Evolutionary conservation across 2,797 vertebrate species (phyloP).

Genomic region (Lutjanus campechanus): DNA sequence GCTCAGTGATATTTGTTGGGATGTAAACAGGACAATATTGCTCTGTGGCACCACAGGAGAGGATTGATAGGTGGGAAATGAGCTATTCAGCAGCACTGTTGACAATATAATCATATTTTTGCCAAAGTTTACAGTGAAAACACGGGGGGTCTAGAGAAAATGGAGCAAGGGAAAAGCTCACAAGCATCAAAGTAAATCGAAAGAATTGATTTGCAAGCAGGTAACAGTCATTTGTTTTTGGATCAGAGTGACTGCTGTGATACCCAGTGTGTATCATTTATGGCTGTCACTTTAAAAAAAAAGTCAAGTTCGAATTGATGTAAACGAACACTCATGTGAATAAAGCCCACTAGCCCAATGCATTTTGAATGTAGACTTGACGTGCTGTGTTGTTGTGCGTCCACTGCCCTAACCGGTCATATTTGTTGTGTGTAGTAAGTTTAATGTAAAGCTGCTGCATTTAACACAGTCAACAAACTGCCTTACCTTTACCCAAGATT

Average conservation of each 20-base stretch:
- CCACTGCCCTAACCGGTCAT: neutral
- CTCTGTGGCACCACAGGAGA: slow-evolving; percentile 20
- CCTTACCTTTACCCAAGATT: neutral
- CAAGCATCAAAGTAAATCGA: slow-evolving; percentile 16
- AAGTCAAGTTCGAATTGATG: neutral
- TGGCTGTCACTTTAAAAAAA: neutral
- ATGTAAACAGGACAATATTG: slow-evolving; percentile 39
- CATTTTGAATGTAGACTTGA: neutral
- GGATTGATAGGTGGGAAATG: slow-evolving; percentile 38
- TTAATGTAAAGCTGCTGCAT: neutral
- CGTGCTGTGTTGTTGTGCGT: neutral
- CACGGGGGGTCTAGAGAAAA: slow-evolving; percentile 2
- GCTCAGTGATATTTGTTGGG: slow-evolving; percentile 4
- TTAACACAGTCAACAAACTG: neutral
- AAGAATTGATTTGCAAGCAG: slow-evolving; percentile 14
- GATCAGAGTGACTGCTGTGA: neutral
- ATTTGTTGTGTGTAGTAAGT: no score
- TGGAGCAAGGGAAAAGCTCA: neutral
- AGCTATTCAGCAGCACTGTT: slow-evolving; percentile 30
- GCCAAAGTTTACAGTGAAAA: slow-evolving; percentile 38
- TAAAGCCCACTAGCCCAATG: neutral
- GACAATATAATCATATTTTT: slow-evolving; percentile 36
- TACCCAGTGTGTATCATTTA: neutral
- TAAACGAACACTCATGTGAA: neutral
- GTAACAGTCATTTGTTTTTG: slow-evolving; percentile 6